Conservation (phyloP, 2,888 invertebrate species). For the Lycophotia porphyrea region DNA sequence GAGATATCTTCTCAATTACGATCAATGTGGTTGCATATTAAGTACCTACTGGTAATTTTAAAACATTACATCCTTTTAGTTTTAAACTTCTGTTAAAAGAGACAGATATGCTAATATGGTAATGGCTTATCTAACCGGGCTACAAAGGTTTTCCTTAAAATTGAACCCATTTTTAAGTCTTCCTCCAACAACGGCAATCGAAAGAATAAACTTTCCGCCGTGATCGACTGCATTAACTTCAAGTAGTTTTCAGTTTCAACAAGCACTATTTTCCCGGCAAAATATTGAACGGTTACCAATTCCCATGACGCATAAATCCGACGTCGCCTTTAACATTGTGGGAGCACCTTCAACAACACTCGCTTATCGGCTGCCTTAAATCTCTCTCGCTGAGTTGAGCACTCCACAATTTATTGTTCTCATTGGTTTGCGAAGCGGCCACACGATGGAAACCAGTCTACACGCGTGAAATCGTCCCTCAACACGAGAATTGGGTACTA, state of each 20-base stretch:
- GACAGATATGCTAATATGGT: neutral
- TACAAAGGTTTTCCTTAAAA: neutral
- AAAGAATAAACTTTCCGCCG: conserved; percentile 6
- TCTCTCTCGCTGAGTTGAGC: conserved; percentile 81
- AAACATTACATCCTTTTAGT: neutral
- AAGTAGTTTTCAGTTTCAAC: conserved; percentile 42
- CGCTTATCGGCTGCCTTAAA: conserved; percentile 82
- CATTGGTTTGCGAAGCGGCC: conserved; percentile 70
- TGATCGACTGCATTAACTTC: conserved; percentile 31
- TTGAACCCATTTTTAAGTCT: neutral
- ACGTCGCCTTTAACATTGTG: conserved; percentile 62
- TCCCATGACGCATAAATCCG: conserved; percentile 63
- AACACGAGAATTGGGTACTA: conserved; percentile 65
- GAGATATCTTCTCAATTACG: neutral
- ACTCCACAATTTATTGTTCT: conserved; percentile 72
- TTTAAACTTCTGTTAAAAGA: neutral
- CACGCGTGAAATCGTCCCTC: conserved; percentile 68
- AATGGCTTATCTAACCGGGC: too few species aligned
- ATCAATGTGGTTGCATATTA: neutral
- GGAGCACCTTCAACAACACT: conserved; percentile 77
- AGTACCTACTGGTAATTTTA: neutral
- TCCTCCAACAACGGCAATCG: neutral
- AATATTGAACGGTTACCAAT: conserved; percentile 65
- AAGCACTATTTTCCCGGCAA: conserved; percentile 58
- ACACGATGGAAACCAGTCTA: conserved; percentile 63